Conservation (phyloP, 1,140 invertebrate genomes). For the Drosophila tsacasi region DNA sequence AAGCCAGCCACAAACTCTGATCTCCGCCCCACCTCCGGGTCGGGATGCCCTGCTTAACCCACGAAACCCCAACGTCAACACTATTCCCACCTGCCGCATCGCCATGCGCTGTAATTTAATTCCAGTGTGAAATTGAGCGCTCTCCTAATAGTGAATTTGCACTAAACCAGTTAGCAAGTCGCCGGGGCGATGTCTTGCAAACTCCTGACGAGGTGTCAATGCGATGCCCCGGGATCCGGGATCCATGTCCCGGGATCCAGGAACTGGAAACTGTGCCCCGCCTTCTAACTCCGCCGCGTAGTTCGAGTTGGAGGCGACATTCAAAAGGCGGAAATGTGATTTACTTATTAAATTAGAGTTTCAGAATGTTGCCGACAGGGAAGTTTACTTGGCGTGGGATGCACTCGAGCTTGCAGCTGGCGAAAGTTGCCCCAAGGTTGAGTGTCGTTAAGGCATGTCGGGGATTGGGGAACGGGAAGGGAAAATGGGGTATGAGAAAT, state of each 20-base stretch:
- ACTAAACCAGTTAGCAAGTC: constrained; percentile 75
- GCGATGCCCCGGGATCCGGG: constrained; percentile 52
- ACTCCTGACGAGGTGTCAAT: constrained; percentile 81
- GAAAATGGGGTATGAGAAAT: constrained; percentile 11
- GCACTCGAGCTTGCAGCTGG: constrained; percentile 40
- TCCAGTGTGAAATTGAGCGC: constrained; percentile 79
- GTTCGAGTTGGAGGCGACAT: constrained; percentile 37
- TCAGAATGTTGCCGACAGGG: constrained; percentile 28
- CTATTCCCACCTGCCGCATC: constrained; percentile 33
- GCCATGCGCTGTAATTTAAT: constrained; percentile 75
- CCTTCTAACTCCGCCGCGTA: constrained; percentile 11
- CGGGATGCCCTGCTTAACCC: neutral
- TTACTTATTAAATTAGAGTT: constrained; percentile 77
- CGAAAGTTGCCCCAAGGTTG: constrained; percentile 20
- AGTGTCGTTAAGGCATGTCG: constrained; percentile 2
- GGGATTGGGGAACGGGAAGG: neutral
- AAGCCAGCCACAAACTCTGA: constrained; percentile 30
- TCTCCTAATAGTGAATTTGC: constrained; percentile 81
- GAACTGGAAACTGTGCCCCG: constrained; percentile 7
- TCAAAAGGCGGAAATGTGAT: constrained; percentile 76
- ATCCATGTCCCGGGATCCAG: constrained; percentile 4
- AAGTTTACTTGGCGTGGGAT: constrained; percentile 13
- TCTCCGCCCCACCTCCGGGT: neutral
- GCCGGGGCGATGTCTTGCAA: constrained; percentile 44
- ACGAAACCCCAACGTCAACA: constrained; percentile 3